Evolutionary conservation across 1,140 invertebrate genomes (phyloP), one percentile per base, ranked within the genome.

Genomic region (Heliconius nattereri): DNA sequence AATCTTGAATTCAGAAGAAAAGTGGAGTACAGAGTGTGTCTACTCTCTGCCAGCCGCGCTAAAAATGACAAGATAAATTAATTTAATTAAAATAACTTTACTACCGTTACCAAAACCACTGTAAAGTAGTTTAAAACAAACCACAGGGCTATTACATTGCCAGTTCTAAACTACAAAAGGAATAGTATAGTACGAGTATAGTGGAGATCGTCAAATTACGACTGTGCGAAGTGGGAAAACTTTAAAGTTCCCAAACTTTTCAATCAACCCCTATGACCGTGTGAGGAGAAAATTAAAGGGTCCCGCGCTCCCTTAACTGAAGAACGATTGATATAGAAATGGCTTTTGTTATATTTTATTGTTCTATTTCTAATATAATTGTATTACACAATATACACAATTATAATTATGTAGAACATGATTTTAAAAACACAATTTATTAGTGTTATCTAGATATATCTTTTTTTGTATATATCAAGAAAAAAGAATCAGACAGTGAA

Each of bases 241-340:
- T 89, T 87, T 82, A 88, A 84, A 88, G 84, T 88, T 88, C 71
- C 79, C 49, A 77, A 90, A 91, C 87, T 91, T 91, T 91, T 90
- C 89, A 91, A 91, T 90, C 87, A 87, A 82, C 89, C 88, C 90
- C 81, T 91, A 91, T 90, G 84, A 80, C 78, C 81, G 83, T 85
- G 86, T 81, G 88, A 80, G 85, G 78, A 82, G 84, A 83, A 87
- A 85, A 87, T 85, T 85, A 83, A 78, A 84, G 83, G 84, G 82
- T 74, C 77, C 72, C 78, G 73, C 82, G 78, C 83, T 90, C 89
- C 89, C 82, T 83, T 85, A 32, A 54, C 60, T 35, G 78, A 70
- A 20, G 71, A 29, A 40, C 19, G n/a, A 8, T 23, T 20, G 16
- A 32, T 72, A 76, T 76, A 75, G 75, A 76, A 26, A 35, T 19